Base-by-base conservation (phyloP, 2,113 vertebrate genomes). In the Pluvianellus socialis region DNA sequence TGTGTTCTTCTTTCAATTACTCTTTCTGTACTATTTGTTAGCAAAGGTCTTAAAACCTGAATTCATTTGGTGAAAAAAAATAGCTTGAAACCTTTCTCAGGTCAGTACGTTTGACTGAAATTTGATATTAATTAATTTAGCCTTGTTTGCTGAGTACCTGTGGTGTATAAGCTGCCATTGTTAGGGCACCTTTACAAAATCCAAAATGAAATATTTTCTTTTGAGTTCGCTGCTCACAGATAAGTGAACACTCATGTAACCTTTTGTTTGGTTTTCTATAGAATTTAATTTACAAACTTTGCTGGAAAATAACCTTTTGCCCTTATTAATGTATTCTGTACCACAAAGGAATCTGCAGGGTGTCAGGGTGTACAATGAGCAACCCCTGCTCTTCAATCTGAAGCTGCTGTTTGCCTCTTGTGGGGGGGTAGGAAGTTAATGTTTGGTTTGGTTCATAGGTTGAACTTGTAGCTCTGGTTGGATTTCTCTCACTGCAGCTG, bases 231-330 rank as follows among this genome's bases (percentile, higher is more conserved):
- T 70, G 75, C 53, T 68, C 1, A 0, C 33, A 68, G 88, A 72
- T 61, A 92, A 92, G 35, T 59, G 74, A 87, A 17, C 12, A 42
- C 40, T 87, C n/a, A 5, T 81, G 88, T 89, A 65, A 73, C 86
- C 84, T 92, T 96, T 97, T 97, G 93, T 95, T 96, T 81, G 61
- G 50, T 76, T 91, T 96, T 91, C 74, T 96, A 66, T 81, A 84
- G 92, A 71, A 81, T 93, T 93, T 91, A 91, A 93, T 88, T 94
- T 96, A 91, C 67, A 95, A 87, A 94, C 79, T 80, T 95, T 61
- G 80, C 77, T 90, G 87, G 86, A 96, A 86, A 94, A 91, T 45
- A 93, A 95, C 92, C 86, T 95, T 92, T 96, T 94, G 90, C 86
- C 96, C 93, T 75, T 85, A 53, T 63, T 93, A 68, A 92, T 88